These are phyloP conservation scores for Sebastes kiyomatsui DNA, from an alignment of 2,797 vertebrate species.

Conservation along the genomic window DNA sequence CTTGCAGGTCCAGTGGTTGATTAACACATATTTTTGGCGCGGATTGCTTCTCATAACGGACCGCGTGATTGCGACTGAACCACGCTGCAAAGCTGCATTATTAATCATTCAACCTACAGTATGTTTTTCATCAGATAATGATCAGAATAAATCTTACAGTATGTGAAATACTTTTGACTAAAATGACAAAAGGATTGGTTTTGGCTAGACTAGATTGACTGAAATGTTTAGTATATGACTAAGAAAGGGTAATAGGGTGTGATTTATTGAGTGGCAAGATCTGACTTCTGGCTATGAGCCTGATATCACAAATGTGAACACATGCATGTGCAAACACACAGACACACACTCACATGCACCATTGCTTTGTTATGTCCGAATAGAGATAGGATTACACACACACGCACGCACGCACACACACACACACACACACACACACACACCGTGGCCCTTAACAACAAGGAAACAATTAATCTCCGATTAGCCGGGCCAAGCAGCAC, in stretches of 20 bases:
- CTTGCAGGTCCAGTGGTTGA: too few relatives aligned
- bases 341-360: not conserved
- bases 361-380: not conserved
- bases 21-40: too few relatives aligned
- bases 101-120: too few relatives aligned
- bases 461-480: constrained; percentile 68
- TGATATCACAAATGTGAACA: constrained; percentile 6
- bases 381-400: constrained; percentile 5
- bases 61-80: too few relatives aligned
- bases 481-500: constrained; percentile 63
- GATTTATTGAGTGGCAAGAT: constrained; percentile 51
- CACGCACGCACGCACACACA: constrained; percentile 7
- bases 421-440: constrained; percentile 3
- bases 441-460: constrained; percentile 40
- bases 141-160: too few relatives aligned
- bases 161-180: fast-evolving
- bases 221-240: too few relatives aligned
- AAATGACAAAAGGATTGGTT: too few relatives aligned
- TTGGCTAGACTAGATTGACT: too few relatives aligned
- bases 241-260: constrained; percentile 12
- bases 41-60: too few relatives aligned
- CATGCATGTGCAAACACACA: not conserved
- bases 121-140: too few relatives aligned
- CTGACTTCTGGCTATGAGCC: constrained; percentile 16
- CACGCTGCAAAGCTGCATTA: too few relatives aligned